A percentile compares a stretch with the other conserved stretches of the same genome.
Evolutionary conservation across 2,888 invertebrate species (phyloP).

Genomic region (Trissolcus japonicus): DNA sequence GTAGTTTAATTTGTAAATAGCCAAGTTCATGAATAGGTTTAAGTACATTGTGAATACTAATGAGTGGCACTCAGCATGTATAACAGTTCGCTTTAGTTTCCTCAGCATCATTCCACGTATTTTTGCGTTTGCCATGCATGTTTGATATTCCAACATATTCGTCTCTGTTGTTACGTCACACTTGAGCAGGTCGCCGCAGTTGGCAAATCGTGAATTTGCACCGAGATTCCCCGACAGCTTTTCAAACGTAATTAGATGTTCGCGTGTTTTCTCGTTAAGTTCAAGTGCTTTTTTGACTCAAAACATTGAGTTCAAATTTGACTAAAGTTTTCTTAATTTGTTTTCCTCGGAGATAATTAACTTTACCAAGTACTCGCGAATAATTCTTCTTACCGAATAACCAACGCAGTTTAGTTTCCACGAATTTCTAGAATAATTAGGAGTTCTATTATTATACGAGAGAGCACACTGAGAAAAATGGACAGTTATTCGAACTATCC

Average conservation of each 20-base stretch:
- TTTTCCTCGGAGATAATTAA: conserved; percentile 4
- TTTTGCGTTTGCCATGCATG: conserved; percentile 28
- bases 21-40: conserved; percentile 44
- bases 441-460: neutral
- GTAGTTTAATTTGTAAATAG: conserved; percentile 46
- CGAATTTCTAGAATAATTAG: neutral
- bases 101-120: conserved; percentile 34
- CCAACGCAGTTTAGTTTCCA: neutral
- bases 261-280: conserved; percentile 10
- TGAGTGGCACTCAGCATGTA: conserved; percentile 49
- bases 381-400: neutral
- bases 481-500: too few species aligned
- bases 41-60: conserved; percentile 52
- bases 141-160: conserved; percentile 47
- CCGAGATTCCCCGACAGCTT: conserved; percentile 15
- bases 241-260: conserved; percentile 21
- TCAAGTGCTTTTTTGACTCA: conserved; percentile 5
- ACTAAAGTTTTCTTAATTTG: conserved; percentile 7
- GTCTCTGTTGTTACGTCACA: conserved; percentile 35
- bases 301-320: conserved; percentile 3
- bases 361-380: conserved; percentile 1
- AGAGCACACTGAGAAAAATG: too few species aligned
- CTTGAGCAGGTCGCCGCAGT: conserved; percentile 22
- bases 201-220: conserved; percentile 37
- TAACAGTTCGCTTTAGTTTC: conserved; percentile 46